phyloP scores from a whole-genome alignment of 2,113 vertebrate genomes.

The Triplophysa rosa region DNA sequence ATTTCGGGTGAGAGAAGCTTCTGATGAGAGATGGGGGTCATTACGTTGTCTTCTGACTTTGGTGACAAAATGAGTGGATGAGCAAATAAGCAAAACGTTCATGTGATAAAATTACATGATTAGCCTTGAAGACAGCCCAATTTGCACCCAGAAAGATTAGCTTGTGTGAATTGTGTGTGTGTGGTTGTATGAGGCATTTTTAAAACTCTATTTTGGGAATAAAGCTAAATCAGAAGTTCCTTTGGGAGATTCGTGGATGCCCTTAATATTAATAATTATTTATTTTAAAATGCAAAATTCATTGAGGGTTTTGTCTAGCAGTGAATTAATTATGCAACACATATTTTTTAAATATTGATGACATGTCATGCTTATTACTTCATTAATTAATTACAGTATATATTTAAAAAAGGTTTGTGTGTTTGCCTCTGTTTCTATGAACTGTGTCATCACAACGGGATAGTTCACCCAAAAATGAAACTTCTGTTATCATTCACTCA shows the following conservation, averaged over 20 bases:
- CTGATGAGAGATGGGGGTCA: slow-evolving; percentile 11
- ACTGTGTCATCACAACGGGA: not conserved
- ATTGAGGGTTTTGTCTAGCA: too few species aligned
- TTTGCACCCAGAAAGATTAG: slow-evolving; percentile 16
- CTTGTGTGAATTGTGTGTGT: not conserved
- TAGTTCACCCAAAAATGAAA: too few species aligned
- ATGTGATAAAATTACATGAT: slow-evolving; percentile 21
- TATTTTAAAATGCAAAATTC: too few species aligned
- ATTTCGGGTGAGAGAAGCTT: not conserved
- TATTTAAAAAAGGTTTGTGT: too few species aligned
- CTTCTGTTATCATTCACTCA: too few species aligned
- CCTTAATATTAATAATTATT: too few species aligned
- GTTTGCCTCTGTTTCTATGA: not conserved
- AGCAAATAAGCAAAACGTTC: not conserved
- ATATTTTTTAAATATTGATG: too few species aligned
- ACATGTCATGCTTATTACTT: too few species aligned
- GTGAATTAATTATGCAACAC: too few species aligned
- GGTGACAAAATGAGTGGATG: too few species aligned
- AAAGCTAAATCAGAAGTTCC: not conserved
- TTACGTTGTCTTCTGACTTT: slow-evolving; percentile 9
- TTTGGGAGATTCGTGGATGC: not conserved
- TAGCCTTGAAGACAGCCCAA: not conserved
- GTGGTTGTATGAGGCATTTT: too few species aligned
- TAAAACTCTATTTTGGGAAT: not conserved
- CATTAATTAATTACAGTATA: not conserved